phyloP scores from a whole-genome alignment of 2,888 invertebrate genomes.

The Campoletis raptor region DNA sequence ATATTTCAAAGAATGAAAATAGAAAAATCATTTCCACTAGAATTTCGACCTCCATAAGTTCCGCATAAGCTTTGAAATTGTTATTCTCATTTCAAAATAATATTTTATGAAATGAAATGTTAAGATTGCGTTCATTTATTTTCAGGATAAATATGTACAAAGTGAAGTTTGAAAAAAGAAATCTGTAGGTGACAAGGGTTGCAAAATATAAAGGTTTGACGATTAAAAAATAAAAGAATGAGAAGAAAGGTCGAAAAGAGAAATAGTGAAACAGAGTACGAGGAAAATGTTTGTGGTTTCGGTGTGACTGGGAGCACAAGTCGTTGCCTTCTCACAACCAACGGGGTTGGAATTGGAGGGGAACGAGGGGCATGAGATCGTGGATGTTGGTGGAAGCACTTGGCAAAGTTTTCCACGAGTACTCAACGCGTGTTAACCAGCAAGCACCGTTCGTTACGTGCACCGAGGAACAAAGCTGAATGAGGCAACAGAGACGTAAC shows the following conservation, averaged over 20 bases:
- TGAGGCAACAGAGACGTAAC: slow-evolving; percentile 32
- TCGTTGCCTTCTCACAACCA: slow-evolving; percentile 13
- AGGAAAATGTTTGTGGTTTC: slow-evolving; percentile 26
- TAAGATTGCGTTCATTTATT: not conserved
- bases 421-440: slow-evolving; percentile 55
- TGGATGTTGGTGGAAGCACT: slow-evolving; percentile 32
- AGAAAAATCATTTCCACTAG: not conserved
- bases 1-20: not conserved
- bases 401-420: slow-evolving; percentile 41
- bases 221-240: not conserved
- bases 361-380: not conserved
- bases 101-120: not conserved
- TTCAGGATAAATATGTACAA: not conserved
- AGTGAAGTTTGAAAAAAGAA: not conserved
- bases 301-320: slow-evolving; percentile 12
- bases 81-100: not conserved
- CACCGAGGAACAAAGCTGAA: slow-evolving; percentile 42
- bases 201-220: not conserved
- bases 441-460: slow-evolving; percentile 62
- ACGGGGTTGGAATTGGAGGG: not conserved
- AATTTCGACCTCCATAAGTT: not conserved
- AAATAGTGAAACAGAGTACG: slow-evolving; percentile 14
- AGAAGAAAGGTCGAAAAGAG: not conserved
- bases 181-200: not conserved
- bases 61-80: not conserved